Conservation (phyloP, 92 coral and sea anemone species). For the Umimayanthus chanpuru region DNA sequence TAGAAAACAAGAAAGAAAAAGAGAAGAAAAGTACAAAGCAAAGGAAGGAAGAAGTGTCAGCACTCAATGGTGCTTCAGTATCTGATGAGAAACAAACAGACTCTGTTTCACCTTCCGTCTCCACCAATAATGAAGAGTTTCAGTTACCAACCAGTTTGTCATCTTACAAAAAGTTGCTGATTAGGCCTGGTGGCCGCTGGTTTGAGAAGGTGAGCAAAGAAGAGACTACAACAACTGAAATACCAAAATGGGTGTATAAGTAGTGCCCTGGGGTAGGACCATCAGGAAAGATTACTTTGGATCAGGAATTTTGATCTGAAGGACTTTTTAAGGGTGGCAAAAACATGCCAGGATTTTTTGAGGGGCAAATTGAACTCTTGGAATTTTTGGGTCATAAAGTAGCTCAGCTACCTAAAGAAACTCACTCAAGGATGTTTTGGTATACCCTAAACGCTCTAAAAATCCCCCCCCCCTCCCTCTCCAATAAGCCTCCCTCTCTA, state of each 20-base stretch:
- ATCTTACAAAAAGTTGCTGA: constrained; percentile 53
- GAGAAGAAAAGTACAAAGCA: constrained; percentile 17
- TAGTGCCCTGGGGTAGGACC: too few relatives aligned
- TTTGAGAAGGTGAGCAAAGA: constrained; percentile 74
- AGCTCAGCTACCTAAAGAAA: too few relatives aligned
- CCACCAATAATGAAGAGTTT: neutral
- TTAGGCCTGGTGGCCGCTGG: constrained; percentile 91
- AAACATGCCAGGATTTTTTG: too few relatives aligned
- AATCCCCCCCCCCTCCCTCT: too few relatives aligned
- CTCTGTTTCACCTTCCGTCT: neutral
- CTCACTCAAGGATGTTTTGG: too few relatives aligned
- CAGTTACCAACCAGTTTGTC: constrained; percentile 12
- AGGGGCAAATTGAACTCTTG: too few relatives aligned
- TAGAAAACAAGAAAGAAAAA: constrained; percentile 6
- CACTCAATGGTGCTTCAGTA: neutral
- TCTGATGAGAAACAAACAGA: constrained; percentile 2
- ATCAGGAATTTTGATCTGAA: too few relatives aligned
- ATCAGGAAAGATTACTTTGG: too few relatives aligned
- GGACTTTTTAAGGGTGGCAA: too few relatives aligned
- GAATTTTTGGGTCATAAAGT: too few relatives aligned
- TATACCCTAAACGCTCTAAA: too few relatives aligned
- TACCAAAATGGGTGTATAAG: neutral
- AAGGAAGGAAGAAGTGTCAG: neutral
- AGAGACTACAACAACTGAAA: neutral
- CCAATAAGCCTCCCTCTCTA: too few relatives aligned